Conservation (phyloP, 2,797 vertebrate species). For the Eulemur coronatus region DNA sequence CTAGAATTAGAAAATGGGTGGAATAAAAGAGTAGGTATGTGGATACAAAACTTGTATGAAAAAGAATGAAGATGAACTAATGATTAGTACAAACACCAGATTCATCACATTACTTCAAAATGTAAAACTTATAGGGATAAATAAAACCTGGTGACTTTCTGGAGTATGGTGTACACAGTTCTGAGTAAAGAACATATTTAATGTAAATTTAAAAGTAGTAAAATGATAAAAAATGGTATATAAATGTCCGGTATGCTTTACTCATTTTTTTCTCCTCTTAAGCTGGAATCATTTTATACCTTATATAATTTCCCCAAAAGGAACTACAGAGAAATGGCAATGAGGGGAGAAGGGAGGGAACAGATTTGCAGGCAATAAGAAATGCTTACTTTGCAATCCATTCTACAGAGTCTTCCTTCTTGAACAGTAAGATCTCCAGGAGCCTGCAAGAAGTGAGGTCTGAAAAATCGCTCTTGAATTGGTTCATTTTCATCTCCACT, state of each 20-base stretch:
- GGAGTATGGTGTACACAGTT: neutral
- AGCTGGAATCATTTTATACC: neutral
- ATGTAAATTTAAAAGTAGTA: neutral
- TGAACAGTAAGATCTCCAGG: constrained; percentile 97
- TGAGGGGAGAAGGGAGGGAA: neutral
- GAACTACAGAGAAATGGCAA: neutral
- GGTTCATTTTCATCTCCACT: constrained; percentile 97
- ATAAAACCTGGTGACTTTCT: neutral
- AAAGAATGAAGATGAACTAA: neutral
- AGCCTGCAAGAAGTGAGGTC: constrained; percentile 98
- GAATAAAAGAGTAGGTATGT: neutral
- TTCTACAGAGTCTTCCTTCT: constrained; percentile 96
- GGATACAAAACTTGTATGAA: neutral
- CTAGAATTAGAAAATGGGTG: neutral
- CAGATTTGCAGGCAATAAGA: fast-evolving
- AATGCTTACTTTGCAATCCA: constrained; percentile 96
- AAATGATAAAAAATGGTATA: neutral
- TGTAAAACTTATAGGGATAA: neutral
- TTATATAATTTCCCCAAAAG: neutral
- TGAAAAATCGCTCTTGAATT: constrained; percentile 98
- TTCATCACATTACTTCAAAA: neutral
- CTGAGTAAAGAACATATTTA: neutral
- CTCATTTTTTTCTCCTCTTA: neutral
- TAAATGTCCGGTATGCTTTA: neutral
- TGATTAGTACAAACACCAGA: neutral